Evolutionary conservation across 2,797 vertebrate genomes (phyloP).

Genomic region (Esox lucius): DNA sequence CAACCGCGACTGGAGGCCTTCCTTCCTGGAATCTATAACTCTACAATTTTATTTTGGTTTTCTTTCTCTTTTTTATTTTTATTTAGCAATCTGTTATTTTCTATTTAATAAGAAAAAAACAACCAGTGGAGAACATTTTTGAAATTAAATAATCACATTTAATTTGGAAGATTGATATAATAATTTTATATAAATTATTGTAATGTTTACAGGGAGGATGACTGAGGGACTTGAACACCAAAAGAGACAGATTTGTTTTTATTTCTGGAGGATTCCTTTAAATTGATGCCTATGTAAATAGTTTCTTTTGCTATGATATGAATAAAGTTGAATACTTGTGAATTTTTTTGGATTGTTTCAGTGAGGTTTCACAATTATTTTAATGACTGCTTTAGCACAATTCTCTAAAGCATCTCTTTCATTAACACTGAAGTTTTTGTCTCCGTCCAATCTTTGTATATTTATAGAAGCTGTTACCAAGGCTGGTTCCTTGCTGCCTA

Average conservation of each 20-base stretch:
- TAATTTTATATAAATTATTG: constrained; percentile 89
- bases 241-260: constrained; percentile 59
- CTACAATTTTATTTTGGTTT: constrained; percentile 33
- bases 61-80: constrained; percentile 16
- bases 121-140: constrained; percentile 57
- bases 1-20: background rate
- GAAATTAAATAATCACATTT: constrained; percentile 49
- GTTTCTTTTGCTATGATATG: constrained; percentile 88
- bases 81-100: constrained; percentile 47
- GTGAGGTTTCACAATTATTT: background rate
- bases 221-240: constrained; percentile 56
- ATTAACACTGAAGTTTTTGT: constrained; percentile 31
- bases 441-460: constrained; percentile 12
- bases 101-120: constrained; percentile 66
- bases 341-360: constrained; percentile 24
- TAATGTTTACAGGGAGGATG: constrained; percentile 76
- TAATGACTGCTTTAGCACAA: too few species aligned
- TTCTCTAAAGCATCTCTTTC: constrained; percentile 7
- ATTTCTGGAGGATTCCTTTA: constrained; percentile 77
- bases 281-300: constrained; percentile 84
- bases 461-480: background rate
- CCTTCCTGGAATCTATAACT: background rate
- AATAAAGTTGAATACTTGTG: constrained; percentile 91
- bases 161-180: constrained; percentile 73
- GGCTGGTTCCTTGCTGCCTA: background rate